phyloP scores from a whole-genome alignment of 2,888 invertebrate genomes.

The Clusia tigrina region DNA sequence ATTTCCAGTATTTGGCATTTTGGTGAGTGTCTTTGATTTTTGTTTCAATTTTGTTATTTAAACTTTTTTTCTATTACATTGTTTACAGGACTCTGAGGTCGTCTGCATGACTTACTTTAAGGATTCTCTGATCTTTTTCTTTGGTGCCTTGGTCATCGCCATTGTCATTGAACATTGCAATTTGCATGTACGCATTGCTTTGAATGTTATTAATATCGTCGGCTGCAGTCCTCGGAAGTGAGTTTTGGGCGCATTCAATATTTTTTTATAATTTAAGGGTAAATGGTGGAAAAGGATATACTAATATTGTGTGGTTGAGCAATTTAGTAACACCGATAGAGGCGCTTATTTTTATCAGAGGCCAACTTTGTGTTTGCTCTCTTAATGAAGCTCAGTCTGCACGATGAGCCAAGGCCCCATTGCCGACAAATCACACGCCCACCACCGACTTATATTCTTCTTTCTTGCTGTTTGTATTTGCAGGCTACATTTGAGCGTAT shows the following conservation, averaged over 20 bases:
- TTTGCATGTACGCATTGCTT: constrained; percentile 82
- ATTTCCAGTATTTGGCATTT: constrained; percentile 79
- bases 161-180: constrained; percentile 88
- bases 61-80: constrained; percentile 7
- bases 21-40: constrained; percentile 66
- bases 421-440: too few relatives aligned
- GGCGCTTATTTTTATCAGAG: too few relatives aligned
- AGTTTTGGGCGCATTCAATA: too few relatives aligned
- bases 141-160: constrained; percentile 86
- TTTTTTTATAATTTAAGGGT: too few relatives aligned
- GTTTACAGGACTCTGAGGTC: constrained; percentile 54
- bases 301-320: too few relatives aligned
- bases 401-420: too few relatives aligned
- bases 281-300: too few relatives aligned
- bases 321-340: too few relatives aligned
- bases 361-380: too few relatives aligned
- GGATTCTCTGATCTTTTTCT: constrained; percentile 82
- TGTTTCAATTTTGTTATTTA: background rate
- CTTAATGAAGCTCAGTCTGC: too few relatives aligned
- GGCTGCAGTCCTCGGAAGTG: constrained; percentile 75
- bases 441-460: constrained; percentile 74
- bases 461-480: constrained; percentile 79
- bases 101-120: constrained; percentile 78
- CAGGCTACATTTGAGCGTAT: constrained; percentile 71
- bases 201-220: constrained; percentile 75